Evolutionary conservation across 2,797 vertebrate genomes (phyloP), one percentile per base, ranked within the genome.

Genomic region (Agapornis canus): DNA sequence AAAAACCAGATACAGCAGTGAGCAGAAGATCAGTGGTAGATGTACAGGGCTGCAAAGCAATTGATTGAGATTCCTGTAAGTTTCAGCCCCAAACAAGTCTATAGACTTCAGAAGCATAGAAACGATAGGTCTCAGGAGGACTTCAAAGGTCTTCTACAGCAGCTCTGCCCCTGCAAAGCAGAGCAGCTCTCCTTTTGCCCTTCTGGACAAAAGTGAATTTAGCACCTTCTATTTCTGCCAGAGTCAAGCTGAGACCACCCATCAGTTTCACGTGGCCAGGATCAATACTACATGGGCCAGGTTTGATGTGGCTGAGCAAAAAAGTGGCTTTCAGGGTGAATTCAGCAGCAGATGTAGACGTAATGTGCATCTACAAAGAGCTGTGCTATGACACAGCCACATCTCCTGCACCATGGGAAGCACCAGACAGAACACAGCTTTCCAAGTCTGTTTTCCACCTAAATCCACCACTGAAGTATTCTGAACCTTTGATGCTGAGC

Each of bases 211-310:
- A 78, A 66, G 60, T 26, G 49, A 79, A 69, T 72, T 90, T 65
- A 84, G 29, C 3, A 1, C 66, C 64, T 70, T 64, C 26, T 5
- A 43, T 56, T 92, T 89, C 75, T 85, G 40, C 37, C 63, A 59
- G 69, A 66, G 25, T 37, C 1, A 12, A 86, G 23, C 18, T 45
- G 40, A 80, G 68, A 31, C 25, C 1, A 8, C 11, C n/a, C 13
- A 16, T 40, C 49, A 82, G 18, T 59, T 79, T 32, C 0, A 0
- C 6, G 8, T 37, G 37, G 37, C 11, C 10, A 19, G 61, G 37
- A 35, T 57, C 59, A 72, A 6, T 59, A 31, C n/a, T 65, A 20
- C 39, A 19, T 0, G 9, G 52, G 39, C 48, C 1, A 0, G 32
- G 13, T 31, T 57, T 78, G 68, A 81, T 54, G 72, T 35, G 68